phyloP scores from a whole-genome alignment of 2,797 vertebrate genomes.

The Fratercula arctica region DNA sequence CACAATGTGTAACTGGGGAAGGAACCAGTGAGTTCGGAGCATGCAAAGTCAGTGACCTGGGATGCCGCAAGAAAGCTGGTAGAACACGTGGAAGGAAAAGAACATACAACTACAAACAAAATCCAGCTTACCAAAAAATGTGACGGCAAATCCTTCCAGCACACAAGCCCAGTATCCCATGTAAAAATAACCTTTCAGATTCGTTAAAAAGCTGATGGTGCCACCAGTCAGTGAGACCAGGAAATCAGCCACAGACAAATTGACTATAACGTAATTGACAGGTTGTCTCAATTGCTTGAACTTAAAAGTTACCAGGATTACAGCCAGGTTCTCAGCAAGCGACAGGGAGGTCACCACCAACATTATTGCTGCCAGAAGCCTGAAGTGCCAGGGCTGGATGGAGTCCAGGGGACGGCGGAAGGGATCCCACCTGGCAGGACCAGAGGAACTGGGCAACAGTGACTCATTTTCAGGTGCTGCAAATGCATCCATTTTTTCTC shows the following conservation, averaged over 20 bases:
- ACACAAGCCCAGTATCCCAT: slow-evolving; percentile 89
- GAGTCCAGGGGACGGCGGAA: slow-evolving; percentile 78
- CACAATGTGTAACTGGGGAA: background rate
- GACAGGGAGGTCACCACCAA: slow-evolving; percentile 86
- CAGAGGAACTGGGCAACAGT: background rate
- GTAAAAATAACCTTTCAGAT: slow-evolving; percentile 88
- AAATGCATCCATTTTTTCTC: slow-evolving; percentile 73
- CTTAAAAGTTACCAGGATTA: slow-evolving; percentile 87
- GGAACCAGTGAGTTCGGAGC: background rate
- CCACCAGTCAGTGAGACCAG: slow-evolving; percentile 88
- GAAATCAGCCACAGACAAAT: slow-evolving; percentile 89
- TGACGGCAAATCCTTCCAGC: slow-evolving; percentile 92
- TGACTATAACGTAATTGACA: slow-evolving; percentile 90
- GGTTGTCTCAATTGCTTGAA: slow-evolving; percentile 89
- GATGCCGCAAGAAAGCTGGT: background rate
- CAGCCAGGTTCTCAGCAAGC: slow-evolving; percentile 87
- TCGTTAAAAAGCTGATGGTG: slow-evolving; percentile 87
- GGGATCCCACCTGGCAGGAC: slow-evolving; percentile 71
- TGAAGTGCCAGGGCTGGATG: slow-evolving; percentile 89
- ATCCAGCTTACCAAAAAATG: slow-evolving; percentile 88
- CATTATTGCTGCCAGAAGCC: slow-evolving; percentile 86
- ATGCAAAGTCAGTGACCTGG: background rate
- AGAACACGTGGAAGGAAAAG: background rate
- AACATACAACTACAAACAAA: background rate
- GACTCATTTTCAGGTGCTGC: slow-evolving; percentile 77